A percentile compares a stretch with the other conserved stretches of the same genome.
Evolutionary conservation across 2,113 vertebrate species (phyloP).

Genomic region (Onychostruthus taczanowskii): DNA sequence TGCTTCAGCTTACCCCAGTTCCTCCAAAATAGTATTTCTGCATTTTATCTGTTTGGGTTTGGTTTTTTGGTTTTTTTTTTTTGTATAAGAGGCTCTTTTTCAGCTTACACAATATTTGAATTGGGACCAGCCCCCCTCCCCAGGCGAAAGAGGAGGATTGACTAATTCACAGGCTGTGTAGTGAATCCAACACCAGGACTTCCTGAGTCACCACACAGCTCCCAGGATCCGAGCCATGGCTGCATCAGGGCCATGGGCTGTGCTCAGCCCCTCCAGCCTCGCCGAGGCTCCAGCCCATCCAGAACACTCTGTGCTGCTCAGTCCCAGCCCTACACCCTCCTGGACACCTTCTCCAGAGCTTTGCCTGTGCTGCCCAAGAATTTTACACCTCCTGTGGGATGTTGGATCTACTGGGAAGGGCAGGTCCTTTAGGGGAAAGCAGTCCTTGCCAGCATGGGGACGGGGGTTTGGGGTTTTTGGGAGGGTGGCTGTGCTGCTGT

Average conservation of each 20-base stretch:
- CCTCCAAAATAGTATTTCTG: neutral
- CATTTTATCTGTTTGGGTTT: neutral
- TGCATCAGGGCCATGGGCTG: neutral
- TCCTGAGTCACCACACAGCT: constrained; percentile 9
- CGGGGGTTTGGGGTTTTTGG: neutral
- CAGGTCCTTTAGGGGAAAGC: neutral
- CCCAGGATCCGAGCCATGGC: neutral
- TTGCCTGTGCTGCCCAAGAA: neutral
- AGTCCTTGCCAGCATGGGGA: neutral
- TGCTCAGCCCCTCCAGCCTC: neutral
- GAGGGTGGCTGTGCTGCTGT: neutral
- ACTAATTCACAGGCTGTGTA: neutral
- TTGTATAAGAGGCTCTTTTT: neutral
- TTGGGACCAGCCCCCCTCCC: neutral
- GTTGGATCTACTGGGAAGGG: neutral
- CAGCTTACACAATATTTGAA: constrained; percentile 13
- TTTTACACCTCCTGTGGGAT: neutral
- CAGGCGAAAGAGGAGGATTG: constrained; percentile 21
- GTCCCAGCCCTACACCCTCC: accelerated
- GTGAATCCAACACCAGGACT: neutral
- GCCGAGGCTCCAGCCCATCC: neutral
- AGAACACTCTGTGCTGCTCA: neutral
- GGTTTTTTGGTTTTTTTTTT: neutral
- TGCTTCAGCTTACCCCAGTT: neutral
- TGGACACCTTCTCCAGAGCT: neutral